Base-by-base conservation (phyloP, 2,797 vertebrate species). In the Sandelia bainsii region DNA sequence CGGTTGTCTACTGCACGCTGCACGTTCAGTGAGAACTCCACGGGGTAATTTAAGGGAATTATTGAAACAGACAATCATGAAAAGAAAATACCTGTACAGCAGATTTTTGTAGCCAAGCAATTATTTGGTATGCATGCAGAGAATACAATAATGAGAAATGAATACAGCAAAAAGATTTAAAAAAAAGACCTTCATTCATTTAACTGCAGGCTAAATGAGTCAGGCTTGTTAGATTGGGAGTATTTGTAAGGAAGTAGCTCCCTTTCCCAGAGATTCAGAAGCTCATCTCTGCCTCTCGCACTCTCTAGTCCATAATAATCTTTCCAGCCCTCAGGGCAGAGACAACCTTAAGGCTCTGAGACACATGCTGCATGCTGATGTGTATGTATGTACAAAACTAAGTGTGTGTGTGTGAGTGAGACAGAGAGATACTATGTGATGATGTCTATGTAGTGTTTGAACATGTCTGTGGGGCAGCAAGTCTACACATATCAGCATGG, bases 271-370 rank as follows among this genome's bases (percentile, higher is more conserved):
- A 56, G 46, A 76, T 58, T 75, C 71, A 60, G 61, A 77, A 32
- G 67, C 72, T 82, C 50, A 44, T 70, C 75, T 65, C 71, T 25
- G 17, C 22, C 40, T 60, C 50, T 34, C 64, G 48, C 53, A 5
- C 61, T 75, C 46, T 64, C 44, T 45, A 45, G 76, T 69, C 69
- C 74, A 80, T 83, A 72, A 80, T 85, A 80, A 85, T 85, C 72
- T 72, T 29, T 72, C 34, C 62, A 79, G 32, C 57, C 79, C 81
- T 76, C 45, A 48, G 76, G 87, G 76, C 66, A 74, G 46, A 63
- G 53, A 62, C 79, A 83, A 85, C 87, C 79, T 87, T 83, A 67
- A 58, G 79, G 79, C 63, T 79, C 37, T 4, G 1, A 54, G 71
- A 80, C 51, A 27, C 60, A 27, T 1, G 37, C 3, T 62, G 78